Percentiles rank a stretch among this genome's conserved stretches.
phyloP scores from a whole-genome alignment of 2,797 vertebrate species.

The Ispidina picta region DNA sequence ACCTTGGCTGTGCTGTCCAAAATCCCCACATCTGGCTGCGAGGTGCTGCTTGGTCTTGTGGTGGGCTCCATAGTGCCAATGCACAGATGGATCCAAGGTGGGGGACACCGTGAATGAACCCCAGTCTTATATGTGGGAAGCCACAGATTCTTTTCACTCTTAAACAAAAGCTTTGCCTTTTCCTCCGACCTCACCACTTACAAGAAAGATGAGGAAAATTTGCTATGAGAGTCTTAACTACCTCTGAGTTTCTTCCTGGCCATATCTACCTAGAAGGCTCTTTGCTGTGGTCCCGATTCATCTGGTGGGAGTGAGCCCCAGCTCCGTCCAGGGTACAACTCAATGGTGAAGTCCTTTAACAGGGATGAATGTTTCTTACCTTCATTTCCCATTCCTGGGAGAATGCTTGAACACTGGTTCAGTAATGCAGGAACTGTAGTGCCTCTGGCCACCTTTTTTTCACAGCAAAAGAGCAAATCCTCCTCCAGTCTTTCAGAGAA shows the following conservation, averaged over 20 bases:
- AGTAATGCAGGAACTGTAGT: neutral
- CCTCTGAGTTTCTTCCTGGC: neutral
- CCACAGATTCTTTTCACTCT: neutral
- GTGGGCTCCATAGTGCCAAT: accelerated
- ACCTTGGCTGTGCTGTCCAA: accelerated
- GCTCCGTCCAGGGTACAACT: accelerated
- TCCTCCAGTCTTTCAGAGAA: neutral
- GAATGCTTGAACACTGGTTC: neutral
- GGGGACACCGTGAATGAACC: accelerated
- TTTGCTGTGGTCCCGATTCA: neutral
- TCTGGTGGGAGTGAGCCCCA: neutral
- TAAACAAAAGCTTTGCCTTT: neutral
- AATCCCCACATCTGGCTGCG: accelerated
- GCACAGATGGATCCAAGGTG: neutral
- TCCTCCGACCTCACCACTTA: neutral
- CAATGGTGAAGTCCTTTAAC: neutral
- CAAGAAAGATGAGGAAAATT: neutral
- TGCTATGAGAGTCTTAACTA: neutral
- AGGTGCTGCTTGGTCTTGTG: neutral
- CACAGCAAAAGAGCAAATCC: neutral
- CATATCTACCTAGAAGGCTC: neutral
- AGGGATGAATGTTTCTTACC: neutral
- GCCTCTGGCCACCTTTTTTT: neutral
- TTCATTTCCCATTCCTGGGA: neutral
- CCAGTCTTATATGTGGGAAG: neutral